These are phyloP conservation scores for Axis porcinus DNA, from an alignment of 2,113 vertebrate genomes.

Conservation along the genomic window DNA sequence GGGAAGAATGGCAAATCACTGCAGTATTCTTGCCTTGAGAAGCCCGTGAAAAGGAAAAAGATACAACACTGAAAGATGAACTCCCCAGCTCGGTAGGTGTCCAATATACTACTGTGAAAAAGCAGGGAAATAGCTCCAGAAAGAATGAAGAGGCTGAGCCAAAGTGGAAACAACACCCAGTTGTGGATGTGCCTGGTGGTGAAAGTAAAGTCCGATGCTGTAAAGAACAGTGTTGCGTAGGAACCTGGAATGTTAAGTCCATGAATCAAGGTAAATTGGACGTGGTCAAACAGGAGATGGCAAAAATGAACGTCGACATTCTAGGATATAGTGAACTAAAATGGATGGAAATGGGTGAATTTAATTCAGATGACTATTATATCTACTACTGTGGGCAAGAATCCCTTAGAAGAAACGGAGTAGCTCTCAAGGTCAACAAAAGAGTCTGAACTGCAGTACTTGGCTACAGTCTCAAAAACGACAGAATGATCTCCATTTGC, in stretches of 20 bases:
- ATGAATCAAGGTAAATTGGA: neutral
- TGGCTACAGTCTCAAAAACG: neutral
- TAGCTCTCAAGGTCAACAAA: neutral
- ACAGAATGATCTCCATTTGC: neutral
- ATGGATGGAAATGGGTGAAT: neutral
- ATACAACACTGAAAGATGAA: neutral
- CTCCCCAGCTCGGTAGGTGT: neutral
- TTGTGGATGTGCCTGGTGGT: neutral
- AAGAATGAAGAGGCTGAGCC: neutral
- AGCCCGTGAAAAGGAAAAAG: neutral
- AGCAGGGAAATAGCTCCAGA: neutral
- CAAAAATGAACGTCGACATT: neutral
- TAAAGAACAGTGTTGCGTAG: neutral
- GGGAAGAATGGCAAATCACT: neutral
- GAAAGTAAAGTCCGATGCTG: neutral
- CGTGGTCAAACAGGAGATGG: neutral
- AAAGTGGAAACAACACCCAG: neutral
- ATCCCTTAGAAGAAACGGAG: neutral
- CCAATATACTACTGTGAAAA: neutral
- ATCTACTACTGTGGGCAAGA: neutral
- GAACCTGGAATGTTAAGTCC: neutral
- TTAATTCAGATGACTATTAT: neutral
- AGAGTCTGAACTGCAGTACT: neutral
- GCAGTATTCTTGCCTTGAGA: neutral
- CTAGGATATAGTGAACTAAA: neutral